Base-by-base conservation (phyloP, 1,140 invertebrate species). In the Drosophila ficusphila region DNA sequence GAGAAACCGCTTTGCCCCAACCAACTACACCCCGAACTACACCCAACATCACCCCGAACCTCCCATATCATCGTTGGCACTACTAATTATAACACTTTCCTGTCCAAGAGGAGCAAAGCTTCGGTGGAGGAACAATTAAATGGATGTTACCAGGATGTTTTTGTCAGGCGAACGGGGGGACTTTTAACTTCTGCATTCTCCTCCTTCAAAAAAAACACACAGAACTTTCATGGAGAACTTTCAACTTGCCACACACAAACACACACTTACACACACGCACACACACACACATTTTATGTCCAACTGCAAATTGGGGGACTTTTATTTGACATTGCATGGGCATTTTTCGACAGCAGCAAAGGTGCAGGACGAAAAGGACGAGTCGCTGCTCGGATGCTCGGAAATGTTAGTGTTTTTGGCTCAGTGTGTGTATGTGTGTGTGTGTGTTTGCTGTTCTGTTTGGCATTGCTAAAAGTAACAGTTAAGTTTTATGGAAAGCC, bases 401-500 rank as follows among this genome's bases (percentile, higher is more conserved):
- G 14, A 14, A 38, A 9, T 51, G 36, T 1, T 38, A 18, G 11
- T 52, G 39, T 19, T 39, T 19, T 57, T 41, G n/a, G n/a, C n/a
- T n/a, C n/a, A n/a, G n/a, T n/a, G n/a, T n/a, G n/a, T n/a, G n/a
- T n/a, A n/a, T n/a, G n/a, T n/a, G n/a, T n/a, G n/a, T n/a, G n/a
- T n/a, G n/a, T n/a, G n/a, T n/a, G n/a, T n/a, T n/a, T n/a, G n/a
- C n/a, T n/a, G n/a, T n/a, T n/a, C n/a, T n/a, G 33, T 44, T n/a
- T 52, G 16, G 44, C 34, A 48, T 61, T 79, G 41, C 54, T 48
- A 29, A 79, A 79, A 76, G 60, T 79, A 85, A 83, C 79, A 72
- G 75, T 76, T 76, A 79, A 83, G 70, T 85, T 83, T 83, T 76
- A 85, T 76, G 72, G 71, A 68, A 83, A 79, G 76, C 79, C 79